phyloP scores from a whole-genome alignment of 30 jellyfish, hydroid and myxozoan species.

The Cassiopea andromeda region DNA sequence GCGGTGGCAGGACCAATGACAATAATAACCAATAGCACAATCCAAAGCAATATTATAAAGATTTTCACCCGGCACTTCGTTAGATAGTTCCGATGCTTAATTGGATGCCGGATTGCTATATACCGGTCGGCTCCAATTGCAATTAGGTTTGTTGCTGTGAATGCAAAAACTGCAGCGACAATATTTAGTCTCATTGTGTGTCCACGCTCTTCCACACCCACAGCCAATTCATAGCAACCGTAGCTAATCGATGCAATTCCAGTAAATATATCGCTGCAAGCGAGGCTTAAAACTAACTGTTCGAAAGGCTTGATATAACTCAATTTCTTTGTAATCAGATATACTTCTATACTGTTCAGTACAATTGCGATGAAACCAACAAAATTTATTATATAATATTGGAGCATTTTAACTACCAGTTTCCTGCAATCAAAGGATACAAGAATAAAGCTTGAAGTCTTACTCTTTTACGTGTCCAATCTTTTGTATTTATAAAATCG shows the following conservation, averaged over 20 bases:
- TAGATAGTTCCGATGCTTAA: constrained; percentile 50
- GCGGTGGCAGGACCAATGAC: constrained; percentile 10
- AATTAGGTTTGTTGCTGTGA: constrained; percentile 26
- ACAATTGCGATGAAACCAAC: constrained; percentile 18
- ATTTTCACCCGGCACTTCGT: constrained; percentile 43
- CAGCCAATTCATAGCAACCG: constrained; percentile 8
- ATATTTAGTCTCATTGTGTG: not conserved
- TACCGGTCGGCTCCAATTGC: constrained; percentile 62
- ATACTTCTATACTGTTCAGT: constrained; percentile 33
- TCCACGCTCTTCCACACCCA: not conserved
- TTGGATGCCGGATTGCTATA: constrained; percentile 50
- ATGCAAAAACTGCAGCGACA: constrained; percentile 15
- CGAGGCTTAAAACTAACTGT: constrained; percentile 50
- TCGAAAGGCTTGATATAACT: constrained; percentile 27
- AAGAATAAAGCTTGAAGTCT: too few relatives aligned
- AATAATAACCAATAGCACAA: not conserved
- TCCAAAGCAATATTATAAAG: constrained; percentile 19
- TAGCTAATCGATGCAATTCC: constrained; percentile 13
- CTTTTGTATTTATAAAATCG: too few relatives aligned
- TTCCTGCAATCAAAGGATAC: not conserved
- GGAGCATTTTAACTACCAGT: not conserved
- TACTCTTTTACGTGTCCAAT: too few relatives aligned
- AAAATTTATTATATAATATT: not conserved
- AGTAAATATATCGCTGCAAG: constrained; percentile 46
- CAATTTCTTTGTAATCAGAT: constrained; percentile 10